Evolutionary conservation across 2,888 invertebrate species (phyloP).

Genomic region (Mellilla xanthometata): DNA sequence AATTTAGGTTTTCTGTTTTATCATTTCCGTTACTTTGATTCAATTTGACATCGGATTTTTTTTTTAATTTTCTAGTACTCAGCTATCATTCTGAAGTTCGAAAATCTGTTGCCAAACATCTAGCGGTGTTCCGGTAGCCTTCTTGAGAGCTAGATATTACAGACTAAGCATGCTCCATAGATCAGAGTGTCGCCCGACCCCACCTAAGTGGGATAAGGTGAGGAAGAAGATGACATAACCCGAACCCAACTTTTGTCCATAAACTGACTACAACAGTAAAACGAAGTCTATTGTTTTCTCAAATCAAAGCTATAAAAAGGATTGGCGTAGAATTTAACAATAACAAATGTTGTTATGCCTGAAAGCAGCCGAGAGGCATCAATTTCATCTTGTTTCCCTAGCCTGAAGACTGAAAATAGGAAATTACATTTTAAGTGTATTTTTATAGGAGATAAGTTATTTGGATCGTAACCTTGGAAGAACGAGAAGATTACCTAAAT

Average conservation of each 20-base stretch:
- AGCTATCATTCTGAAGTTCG: no score
- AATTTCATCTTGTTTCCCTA: constrained; percentile 16
- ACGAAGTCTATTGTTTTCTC: constrained; percentile 7
- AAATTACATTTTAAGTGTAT: constrained; percentile 20
- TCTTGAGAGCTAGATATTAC: no score
- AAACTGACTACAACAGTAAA: no score
- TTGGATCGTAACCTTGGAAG: no score
- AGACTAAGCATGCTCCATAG: no score
- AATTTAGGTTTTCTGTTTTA: constrained; percentile 23
- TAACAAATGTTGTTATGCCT: constrained; percentile 14
- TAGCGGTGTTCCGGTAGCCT: no score
- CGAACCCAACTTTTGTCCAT: no score
- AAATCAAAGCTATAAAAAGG: constrained; percentile 13
- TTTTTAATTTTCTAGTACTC: neutral
- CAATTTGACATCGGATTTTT: constrained; percentile 5
- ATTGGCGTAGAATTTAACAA: constrained; percentile 6
- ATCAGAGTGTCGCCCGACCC: no score
- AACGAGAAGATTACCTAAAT: no score
- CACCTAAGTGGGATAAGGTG: no score
- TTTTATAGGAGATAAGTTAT: constrained; percentile 21
- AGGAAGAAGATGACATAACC: no score
- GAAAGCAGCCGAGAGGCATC: constrained; percentile 1
- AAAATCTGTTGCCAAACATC: no score
- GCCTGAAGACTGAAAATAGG: constrained; percentile 27
- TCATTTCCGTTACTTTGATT: constrained; percentile 30